Percentiles rank a stretch among this genome's conserved stretches.
phyloP scores from a whole-genome alignment of 1,140 invertebrate species.

The Macrostomum lignano region DNA sequence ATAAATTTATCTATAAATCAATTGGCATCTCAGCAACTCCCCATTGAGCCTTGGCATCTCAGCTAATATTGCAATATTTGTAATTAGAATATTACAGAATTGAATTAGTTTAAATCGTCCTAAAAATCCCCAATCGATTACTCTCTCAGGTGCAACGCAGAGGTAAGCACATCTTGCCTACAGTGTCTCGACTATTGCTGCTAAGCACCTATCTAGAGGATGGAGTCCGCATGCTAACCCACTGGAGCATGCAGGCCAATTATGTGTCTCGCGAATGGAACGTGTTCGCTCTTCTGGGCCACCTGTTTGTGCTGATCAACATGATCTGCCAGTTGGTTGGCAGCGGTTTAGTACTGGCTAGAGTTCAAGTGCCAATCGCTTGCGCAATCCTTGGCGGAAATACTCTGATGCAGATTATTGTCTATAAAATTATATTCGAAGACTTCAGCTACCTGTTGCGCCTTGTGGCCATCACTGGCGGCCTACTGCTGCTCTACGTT shows the following conservation, averaged over 20 bases:
- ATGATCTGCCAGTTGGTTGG: constrained; percentile 73
- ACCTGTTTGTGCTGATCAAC: constrained; percentile 69
- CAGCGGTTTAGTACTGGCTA: constrained; percentile 68
- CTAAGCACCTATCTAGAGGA: constrained; percentile 99
- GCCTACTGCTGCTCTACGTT: constrained; percentile 64
- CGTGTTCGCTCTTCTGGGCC: constrained; percentile 42
- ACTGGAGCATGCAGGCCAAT: constrained; percentile 86
- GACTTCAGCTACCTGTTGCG: constrained; percentile 33
- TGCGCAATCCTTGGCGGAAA: background rate
- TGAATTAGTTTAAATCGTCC: too few species aligned
- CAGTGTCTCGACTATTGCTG: too few species aligned
- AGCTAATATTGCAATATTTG: too few species aligned
- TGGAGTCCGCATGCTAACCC: constrained; percentile 91
- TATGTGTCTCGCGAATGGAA: constrained; percentile 41
- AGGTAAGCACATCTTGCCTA: too few species aligned
- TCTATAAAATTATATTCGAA: constrained; percentile 93
- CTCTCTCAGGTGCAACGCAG: too few species aligned
- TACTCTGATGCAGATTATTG: constrained; percentile 46
- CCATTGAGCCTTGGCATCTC: too few species aligned
- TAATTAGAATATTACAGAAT: too few species aligned
- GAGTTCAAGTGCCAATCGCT: constrained; percentile 43
- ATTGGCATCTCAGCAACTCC: too few species aligned
- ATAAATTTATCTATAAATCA: too few species aligned
- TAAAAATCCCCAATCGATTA: too few species aligned
- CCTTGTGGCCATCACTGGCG: constrained; percentile 78